These are phyloP conservation scores for Adrianichthys oophorus DNA, from an alignment of 2,797 vertebrate genomes.

Conservation along the genomic window DNA sequence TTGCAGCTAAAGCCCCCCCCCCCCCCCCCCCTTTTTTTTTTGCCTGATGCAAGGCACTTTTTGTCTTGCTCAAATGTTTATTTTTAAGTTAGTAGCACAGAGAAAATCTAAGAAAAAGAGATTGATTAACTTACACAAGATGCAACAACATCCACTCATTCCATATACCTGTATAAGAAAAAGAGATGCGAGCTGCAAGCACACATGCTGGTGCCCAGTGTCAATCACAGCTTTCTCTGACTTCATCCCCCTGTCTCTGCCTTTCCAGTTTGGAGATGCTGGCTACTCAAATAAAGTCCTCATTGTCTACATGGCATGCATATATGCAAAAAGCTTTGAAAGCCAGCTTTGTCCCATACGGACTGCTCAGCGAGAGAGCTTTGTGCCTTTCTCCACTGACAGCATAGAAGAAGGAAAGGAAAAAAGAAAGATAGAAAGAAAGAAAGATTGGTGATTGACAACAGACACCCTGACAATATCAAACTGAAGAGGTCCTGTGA, in stretches of 20 bases:
- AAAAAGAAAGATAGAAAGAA: constrained; percentile 13
- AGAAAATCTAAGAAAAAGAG: constrained; percentile 36
- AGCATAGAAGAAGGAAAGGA: constrained; percentile 28
- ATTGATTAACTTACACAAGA: constrained; percentile 50
- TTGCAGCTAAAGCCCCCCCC: constrained; percentile 52
- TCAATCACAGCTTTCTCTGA: constrained; percentile 68
- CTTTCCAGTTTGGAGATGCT: constrained; percentile 58
- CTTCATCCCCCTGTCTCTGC: constrained; percentile 54
- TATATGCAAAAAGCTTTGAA: constrained; percentile 80
- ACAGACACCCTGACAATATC: constrained; percentile 17
- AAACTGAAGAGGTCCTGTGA: not conserved
- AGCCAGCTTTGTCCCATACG: constrained; percentile 82
- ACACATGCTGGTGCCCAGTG: constrained; percentile 39
- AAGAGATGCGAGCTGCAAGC: constrained; percentile 22
- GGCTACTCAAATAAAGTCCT: constrained; percentile 73
- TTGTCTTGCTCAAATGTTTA: constrained; percentile 16
- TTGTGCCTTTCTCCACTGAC: constrained; percentile 75
- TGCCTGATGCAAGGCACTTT: constrained; percentile 31
- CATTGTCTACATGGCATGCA: constrained; percentile 78
- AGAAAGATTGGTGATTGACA: constrained; percentile 1
- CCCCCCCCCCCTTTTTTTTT: no score
- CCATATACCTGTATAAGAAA: constrained; percentile 44
- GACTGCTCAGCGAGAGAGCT: constrained; percentile 78
- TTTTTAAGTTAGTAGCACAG: constrained; percentile 23
- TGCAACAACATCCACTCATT: constrained; percentile 57